These are phyloP conservation scores for Mormoops blainvillei DNA, from an alignment of 2,113 vertebrate species.

Conservation along the genomic window DNA sequence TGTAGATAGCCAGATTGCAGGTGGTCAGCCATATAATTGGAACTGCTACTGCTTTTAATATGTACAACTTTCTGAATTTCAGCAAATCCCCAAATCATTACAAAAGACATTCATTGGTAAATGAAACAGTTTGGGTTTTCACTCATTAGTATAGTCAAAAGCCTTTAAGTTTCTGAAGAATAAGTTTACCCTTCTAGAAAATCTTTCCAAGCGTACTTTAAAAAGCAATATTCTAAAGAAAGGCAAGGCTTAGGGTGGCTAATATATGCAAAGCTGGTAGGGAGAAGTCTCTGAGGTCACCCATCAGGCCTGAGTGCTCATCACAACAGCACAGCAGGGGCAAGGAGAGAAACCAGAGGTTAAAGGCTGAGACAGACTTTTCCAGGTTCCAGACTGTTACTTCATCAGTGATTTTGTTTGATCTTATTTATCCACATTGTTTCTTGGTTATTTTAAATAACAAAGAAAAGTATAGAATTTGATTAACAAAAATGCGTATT, in stretches of 20 bases:
- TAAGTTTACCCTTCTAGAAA: not conserved
- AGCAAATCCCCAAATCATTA: conserved; percentile 26
- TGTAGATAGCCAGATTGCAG: not conserved
- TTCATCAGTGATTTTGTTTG: conserved; percentile 36
- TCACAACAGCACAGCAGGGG: not conserved
- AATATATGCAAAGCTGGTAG: not conserved
- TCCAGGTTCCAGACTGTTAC: not conserved
- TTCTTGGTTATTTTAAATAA: not conserved
- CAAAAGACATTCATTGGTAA: not conserved
- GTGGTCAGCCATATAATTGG: not conserved
- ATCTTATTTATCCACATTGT: conserved; percentile 47
- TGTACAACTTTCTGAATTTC: not conserved
- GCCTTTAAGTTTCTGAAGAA: conserved; percentile 36
- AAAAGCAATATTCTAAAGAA: not conserved
- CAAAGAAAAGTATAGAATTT: not conserved
- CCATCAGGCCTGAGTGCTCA: not conserved
- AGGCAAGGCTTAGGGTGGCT: not conserved
- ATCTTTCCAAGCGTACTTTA: not conserved
- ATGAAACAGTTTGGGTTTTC: not conserved
- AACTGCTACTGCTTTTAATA: not conserved
- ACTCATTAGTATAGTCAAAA: not conserved
- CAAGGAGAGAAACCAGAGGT: not conserved
- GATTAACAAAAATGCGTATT: conserved; percentile 11
- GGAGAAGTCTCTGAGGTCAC: not conserved
- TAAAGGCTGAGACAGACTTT: not conserved